A percentile compares a stretch with the other conserved stretches of the same genome.
phyloP scores from a whole-genome alignment of 2,888 invertebrate genomes.

The Conistra vaccinii region DNA sequence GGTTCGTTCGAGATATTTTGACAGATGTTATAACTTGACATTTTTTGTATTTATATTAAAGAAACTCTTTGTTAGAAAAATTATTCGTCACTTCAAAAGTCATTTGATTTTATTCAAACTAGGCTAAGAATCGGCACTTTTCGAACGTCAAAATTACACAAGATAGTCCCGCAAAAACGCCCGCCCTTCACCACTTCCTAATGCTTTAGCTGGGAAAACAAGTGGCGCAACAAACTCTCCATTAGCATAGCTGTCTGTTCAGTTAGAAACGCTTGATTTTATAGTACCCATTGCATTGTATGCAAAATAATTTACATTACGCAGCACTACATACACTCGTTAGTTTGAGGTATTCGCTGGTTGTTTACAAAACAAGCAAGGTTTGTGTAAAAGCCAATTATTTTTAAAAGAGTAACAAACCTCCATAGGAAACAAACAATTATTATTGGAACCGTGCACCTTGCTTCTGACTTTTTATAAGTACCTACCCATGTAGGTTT shows the following conservation, averaged over 20 bases:
- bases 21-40: conserved; percentile 46
- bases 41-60: neutral
- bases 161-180: too few relatives aligned
- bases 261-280: too few relatives aligned
- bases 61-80: neutral
- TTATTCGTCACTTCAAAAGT: neutral
- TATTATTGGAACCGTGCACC: neutral
- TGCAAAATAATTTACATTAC: too few relatives aligned
- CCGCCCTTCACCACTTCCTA: too few relatives aligned
- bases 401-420: neutral
- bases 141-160: too few relatives aligned
- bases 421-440: neutral
- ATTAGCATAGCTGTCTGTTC: too few relatives aligned
- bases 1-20: conserved; percentile 27
- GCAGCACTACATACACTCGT: too few relatives aligned
- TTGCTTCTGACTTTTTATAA: neutral
- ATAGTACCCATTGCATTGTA: too few relatives aligned
- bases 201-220: too few relatives aligned
- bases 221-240: too few relatives aligned
- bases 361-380: neutral
- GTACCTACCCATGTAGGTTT: neutral
- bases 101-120: too few relatives aligned
- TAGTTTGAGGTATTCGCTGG: neutral
- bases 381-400: neutral
- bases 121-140: too few relatives aligned